A percentile compares a stretch with the other conserved stretches of the same genome.
Evolutionary conservation across 2,113 vertebrate genomes (phyloP).

Genomic region (Sus scrofa): DNA sequence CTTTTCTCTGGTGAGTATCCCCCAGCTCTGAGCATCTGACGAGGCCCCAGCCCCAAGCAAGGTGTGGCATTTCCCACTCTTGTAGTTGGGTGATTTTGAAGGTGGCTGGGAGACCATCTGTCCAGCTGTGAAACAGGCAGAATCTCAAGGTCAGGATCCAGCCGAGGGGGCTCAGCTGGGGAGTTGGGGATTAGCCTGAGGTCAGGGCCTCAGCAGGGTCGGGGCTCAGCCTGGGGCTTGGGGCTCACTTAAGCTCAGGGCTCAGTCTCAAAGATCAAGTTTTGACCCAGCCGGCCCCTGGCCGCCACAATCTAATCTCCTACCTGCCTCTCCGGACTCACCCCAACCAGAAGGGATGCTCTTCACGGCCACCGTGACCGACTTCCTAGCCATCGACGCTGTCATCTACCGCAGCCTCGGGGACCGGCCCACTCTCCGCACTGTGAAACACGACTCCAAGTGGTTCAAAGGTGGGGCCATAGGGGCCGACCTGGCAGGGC

Average conservation of each 20-base stretch:
- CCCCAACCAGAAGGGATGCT: constrained; percentile 93
- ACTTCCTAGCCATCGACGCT: constrained; percentile 97
- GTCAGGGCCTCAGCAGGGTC: neutral
- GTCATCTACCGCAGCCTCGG: constrained; percentile 98
- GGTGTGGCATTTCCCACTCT: neutral
- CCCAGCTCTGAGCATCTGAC: accelerated
- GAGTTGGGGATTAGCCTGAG: neutral
- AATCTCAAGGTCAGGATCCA: neutral
- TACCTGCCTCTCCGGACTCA: accelerated
- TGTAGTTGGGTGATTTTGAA: neutral
- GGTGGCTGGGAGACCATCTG: neutral
- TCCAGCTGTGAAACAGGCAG: neutral
- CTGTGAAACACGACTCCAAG: constrained; percentile 98
- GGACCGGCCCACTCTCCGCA: constrained; percentile 95
- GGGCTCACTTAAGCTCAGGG: neutral
- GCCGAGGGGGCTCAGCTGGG: neutral
- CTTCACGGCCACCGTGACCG: constrained; percentile 97
- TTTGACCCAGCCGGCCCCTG: neutral
- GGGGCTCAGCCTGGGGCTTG: neutral
- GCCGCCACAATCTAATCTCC: neutral
- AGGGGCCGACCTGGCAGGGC: neutral
- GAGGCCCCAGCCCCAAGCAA: neutral
- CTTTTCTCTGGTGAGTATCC: constrained; percentile 94
- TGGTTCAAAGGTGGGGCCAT: constrained; percentile 95
- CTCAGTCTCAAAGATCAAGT: neutral